phyloP scores from a whole-genome alignment of 2,888 invertebrate genomes.

The Dolichopus griseipennis region DNA sequence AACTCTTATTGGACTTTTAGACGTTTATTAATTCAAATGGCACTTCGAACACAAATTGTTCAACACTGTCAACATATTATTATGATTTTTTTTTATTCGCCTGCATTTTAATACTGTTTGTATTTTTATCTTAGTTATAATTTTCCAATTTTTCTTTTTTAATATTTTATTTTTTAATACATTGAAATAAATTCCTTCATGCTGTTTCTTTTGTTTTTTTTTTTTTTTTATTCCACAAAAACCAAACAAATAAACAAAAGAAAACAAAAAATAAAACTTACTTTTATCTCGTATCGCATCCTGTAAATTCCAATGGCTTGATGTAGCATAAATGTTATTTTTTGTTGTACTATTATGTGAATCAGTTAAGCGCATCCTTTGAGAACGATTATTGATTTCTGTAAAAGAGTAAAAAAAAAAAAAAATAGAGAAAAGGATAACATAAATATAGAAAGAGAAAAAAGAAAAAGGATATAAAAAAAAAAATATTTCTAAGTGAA shows the following conservation, averaged over 20 bases:
- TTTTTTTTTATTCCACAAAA: neutral
- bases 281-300: conserved; percentile 10
- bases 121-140: no score
- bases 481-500: no score
- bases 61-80: no score
- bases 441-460: neutral
- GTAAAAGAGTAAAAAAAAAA: neutral
- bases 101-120: no score
- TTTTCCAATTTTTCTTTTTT: no score
- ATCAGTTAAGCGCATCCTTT: conserved; percentile 8
- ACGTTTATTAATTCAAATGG: no score
- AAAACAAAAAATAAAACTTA: neutral
- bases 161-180: no score
- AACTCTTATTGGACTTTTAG: no score
- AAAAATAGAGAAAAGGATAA: neutral
- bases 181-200: no score
- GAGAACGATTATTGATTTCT: conserved; percentile 10
- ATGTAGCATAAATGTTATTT: conserved; percentile 9
- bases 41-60: no score
- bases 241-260: neutral
- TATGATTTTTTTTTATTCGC: no score
- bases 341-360: conserved; percentile 8
- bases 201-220: no score
- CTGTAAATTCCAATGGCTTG: conserved; percentile 10
- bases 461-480: neutral